phyloP scores from a whole-genome alignment of 2,113 vertebrate genomes.

The Planiliza haematocheilus region DNA sequence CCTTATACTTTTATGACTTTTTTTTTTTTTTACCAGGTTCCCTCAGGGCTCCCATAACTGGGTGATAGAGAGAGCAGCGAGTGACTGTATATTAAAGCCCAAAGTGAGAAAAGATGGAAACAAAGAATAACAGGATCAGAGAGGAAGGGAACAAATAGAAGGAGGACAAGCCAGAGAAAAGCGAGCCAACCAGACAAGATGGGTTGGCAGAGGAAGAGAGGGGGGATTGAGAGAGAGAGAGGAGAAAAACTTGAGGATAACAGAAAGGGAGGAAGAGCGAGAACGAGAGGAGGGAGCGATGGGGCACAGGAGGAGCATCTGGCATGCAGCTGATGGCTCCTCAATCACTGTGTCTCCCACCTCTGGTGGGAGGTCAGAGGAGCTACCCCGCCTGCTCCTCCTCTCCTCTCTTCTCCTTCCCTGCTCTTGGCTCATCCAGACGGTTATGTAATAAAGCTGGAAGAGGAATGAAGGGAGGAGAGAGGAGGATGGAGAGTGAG shows the following conservation, averaged over 20 bases:
- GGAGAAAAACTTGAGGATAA: conserved; percentile 16
- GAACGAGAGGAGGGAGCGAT: conserved; percentile 10
- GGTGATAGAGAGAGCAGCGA: conserved; percentile 45
- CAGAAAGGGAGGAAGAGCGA: no score
- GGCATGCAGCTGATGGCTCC: conserved; percentile 71
- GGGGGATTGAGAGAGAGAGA: not conserved
- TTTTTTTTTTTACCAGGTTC: conserved; percentile 7
- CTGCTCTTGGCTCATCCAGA: conserved; percentile 41
- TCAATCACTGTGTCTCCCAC: conserved; percentile 77
- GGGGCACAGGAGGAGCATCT: conserved; percentile 65
- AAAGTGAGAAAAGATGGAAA: conserved; percentile 28
- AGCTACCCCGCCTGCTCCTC: conserved; percentile 20
- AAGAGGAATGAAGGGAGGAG: conserved; percentile 25
- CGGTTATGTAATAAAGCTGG: conserved; percentile 67
- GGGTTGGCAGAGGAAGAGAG: conserved; percentile 37
- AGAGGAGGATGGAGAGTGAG: not conserved
- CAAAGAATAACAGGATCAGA: conserved; percentile 50
- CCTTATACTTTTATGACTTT: conserved; percentile 47
- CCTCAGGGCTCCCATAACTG: conserved; percentile 53
- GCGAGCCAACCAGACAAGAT: conserved; percentile 41
- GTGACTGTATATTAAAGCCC: conserved; percentile 38
- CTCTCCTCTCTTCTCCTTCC: conserved; percentile 27
- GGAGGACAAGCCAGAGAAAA: conserved; percentile 30
- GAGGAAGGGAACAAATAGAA: conserved; percentile 28
- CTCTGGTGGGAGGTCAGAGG: conserved; percentile 74